Percentiles rank a stretch among this genome's conserved stretches.
These are phyloP conservation scores for Cistogaster globosa DNA, from an alignment of 2,888 invertebrate genomes.

Conservation along the genomic window DNA sequence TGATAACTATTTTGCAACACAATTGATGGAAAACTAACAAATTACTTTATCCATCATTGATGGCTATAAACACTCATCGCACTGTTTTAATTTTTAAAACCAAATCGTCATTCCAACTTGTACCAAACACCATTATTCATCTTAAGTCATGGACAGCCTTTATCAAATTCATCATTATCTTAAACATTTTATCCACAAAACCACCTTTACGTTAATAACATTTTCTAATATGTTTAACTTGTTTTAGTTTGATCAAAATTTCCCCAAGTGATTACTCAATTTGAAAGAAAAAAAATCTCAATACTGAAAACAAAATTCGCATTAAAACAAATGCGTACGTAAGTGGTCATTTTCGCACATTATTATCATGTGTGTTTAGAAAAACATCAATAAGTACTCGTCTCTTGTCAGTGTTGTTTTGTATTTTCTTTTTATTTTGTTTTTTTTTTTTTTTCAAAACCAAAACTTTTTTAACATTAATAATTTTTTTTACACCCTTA, in stretches of 20 bases:
- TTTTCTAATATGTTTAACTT: slow-evolving; percentile 25
- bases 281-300: slow-evolving; percentile 73
- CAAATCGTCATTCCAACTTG: not conserved
- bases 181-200: slow-evolving; percentile 60
- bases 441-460: slow-evolving; percentile 18
- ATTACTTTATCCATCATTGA: slow-evolving; percentile 39
- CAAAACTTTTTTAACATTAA: slow-evolving; percentile 73
- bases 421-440: too few species aligned
- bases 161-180: slow-evolving; percentile 72
- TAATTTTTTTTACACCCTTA: slow-evolving; percentile 79
- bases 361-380: slow-evolving; percentile 50
- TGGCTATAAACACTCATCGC: not conserved
- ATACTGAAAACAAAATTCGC: slow-evolving; percentile 9
- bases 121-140: slow-evolving; percentile 73
- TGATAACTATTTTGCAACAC: not conserved
- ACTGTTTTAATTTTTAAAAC: slow-evolving; percentile 37
- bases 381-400: slow-evolving; percentile 6
- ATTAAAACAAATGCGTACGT: slow-evolving; percentile 45
- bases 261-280: slow-evolving; percentile 79
- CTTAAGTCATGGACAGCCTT: slow-evolving; percentile 71
- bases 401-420: slow-evolving; percentile 2
- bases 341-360: slow-evolving; percentile 56
- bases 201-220: slow-evolving; percentile 20
- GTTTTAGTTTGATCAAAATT: slow-evolving; percentile 55
- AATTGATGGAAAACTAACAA: not conserved